Base-by-base conservation (phyloP, 2,888 invertebrate genomes). In the Sericinus montela region DNA sequence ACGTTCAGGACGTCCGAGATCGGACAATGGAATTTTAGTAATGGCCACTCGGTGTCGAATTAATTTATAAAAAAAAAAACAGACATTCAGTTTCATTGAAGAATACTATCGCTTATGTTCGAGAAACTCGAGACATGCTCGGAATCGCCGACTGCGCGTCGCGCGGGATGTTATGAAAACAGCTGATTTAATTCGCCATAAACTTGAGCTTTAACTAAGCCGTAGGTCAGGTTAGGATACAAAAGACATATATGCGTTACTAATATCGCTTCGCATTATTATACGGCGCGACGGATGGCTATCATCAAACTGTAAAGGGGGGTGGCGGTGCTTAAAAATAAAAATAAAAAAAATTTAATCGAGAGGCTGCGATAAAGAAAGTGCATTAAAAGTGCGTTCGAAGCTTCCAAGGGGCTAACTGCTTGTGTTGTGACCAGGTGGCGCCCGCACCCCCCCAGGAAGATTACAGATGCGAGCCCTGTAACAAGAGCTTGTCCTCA, bases 401-500 rank as follows among this genome's bases (percentile, higher is more conserved):
- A 76, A 81, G 82, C 83, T 77, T 78, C 83, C 70, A 73, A 63
- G 82, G 86, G 86, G 86, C 84, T 88, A 87, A 87, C 85, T 77
- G 83, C 85, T 86, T 85, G 80, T 87, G 84, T 87, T 85, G 85
- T 89, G 80, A 92, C 91, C 92, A 93, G 92, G 92, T 91, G 91
- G 91, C 89, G 91, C 92, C 92, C 91, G 92, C 91, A 89, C 89
- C 90, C 92, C n/a, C 92, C 91, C 93, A 93, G 87, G 95, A 95
- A 90, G 95, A 95, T 91, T 95, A 94, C 92, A 93, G 95, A 87
- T 95, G 95, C 91, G 95, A 95, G 91, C 95, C 95, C 72, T 95
- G 95, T 94, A 95, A 95, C 93, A 95, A 95, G 92, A 95, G 94
- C 89, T 91, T 95, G 78, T 95, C 95, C 75, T 95, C 95, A 70